Percentiles rank a stretch among this genome's conserved stretches.
phyloP scores from a whole-genome alignment of 2,797 vertebrate genomes.

The Semaprochilodus insignis region DNA sequence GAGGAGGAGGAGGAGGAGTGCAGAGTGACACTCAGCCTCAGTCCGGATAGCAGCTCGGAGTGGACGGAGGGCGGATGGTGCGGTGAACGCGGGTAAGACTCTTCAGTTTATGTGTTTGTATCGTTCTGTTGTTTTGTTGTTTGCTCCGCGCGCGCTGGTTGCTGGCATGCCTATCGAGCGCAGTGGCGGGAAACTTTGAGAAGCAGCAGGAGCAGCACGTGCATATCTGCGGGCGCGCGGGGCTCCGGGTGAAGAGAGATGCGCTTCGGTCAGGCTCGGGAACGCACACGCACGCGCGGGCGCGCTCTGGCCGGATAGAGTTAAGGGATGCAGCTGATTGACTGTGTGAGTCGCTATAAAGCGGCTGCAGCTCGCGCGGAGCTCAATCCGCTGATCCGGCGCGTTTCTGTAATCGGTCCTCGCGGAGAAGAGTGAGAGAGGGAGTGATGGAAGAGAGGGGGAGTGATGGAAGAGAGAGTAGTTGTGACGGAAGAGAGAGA shows the following conservation, averaged over 20 bases:
- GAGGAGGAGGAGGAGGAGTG: background rate
- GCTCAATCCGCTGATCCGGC: constrained; percentile 68
- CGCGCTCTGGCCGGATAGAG: background rate
- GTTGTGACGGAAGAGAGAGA: no score
- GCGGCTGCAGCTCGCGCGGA: constrained; percentile 39
- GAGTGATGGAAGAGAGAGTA: background rate
- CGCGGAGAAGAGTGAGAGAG: constrained; percentile 40
- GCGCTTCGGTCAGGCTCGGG: no score
- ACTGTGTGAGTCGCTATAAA: constrained; percentile 21
- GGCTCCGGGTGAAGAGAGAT: background rate
- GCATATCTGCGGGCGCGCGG: background rate
- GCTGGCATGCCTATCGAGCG: background rate
- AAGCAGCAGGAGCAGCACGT: background rate
- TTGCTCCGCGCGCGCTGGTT: background rate
- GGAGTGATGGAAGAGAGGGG: background rate
- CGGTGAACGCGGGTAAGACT: constrained; percentile 74
- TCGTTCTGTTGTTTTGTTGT: background rate
- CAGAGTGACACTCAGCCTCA: background rate
- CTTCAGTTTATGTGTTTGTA: background rate
- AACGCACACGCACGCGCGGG: no score
- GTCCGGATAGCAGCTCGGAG: background rate
- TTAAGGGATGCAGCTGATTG: background rate
- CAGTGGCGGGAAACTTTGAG: constrained; percentile 7
- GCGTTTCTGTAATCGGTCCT: constrained; percentile 61
- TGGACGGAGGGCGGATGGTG: constrained; percentile 54